Evolutionary conservation across 2,113 vertebrate species (phyloP).

Genomic region (Phrynosoma blainvillii): DNA sequence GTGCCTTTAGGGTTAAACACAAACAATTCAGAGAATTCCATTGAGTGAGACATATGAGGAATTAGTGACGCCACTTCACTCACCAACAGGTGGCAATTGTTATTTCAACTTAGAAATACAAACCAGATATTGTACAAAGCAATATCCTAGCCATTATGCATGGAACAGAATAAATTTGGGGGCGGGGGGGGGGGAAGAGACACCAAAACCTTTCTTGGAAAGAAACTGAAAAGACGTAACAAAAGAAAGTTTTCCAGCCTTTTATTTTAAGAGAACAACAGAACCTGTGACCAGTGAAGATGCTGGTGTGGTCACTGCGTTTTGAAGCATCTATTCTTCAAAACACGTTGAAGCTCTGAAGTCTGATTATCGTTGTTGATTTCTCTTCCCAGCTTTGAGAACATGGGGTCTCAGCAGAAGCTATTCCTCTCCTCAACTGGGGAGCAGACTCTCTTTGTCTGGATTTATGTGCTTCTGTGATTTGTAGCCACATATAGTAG

Average conservation of each 20-base stretch:
- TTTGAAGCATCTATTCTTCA: neutral
- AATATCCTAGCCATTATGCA: neutral
- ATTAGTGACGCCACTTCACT: neutral
- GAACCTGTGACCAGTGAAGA: neutral
- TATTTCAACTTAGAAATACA: too few relatives aligned
- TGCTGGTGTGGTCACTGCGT: neutral
- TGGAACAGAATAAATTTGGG: neutral
- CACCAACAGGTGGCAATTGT: too few relatives aligned
- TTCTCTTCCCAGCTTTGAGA: slow-evolving; percentile 1
- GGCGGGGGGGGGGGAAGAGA: neutral
- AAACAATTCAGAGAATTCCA: too few relatives aligned
- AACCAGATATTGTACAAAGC: slow-evolving; percentile 13
- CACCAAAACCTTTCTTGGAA: neutral
- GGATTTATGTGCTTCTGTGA: neutral
- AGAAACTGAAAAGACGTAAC: neutral
- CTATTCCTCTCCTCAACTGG: neutral
- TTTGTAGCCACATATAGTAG: neutral
- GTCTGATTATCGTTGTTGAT: neutral
- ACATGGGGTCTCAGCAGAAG: neutral
- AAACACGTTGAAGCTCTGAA: neutral
- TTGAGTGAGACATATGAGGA: neutral
- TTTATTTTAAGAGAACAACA: neutral
- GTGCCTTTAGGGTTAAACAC: too few relatives aligned
- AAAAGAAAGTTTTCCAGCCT: neutral
- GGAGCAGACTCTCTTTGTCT: neutral